A percentile compares a stretch with the other conserved stretches of the same genome.
Evolutionary conservation across 2,797 vertebrate species (phyloP).

Genomic region (Sebastes matsubarae): DNA sequence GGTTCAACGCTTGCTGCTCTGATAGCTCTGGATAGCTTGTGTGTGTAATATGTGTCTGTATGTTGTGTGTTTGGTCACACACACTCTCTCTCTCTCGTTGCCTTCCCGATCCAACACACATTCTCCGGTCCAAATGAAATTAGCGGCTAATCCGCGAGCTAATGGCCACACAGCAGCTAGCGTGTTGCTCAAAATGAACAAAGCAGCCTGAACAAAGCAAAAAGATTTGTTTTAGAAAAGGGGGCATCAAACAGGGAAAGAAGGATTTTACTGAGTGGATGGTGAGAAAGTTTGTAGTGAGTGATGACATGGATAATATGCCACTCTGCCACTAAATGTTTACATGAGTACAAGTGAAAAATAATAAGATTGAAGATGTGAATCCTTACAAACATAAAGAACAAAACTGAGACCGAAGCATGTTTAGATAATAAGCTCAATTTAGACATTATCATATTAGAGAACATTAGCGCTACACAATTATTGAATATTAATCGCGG

Average conservation of each 20-base stretch:
- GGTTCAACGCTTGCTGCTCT: slow-evolving; percentile 37
- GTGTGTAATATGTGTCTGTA: not conserved
- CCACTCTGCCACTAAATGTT: not conserved
- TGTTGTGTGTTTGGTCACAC: not conserved
- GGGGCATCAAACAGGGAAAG: slow-evolving; percentile 33
- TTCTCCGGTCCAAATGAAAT: slow-evolving; percentile 75
- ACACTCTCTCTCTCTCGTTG: not conserved
- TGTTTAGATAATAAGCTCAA: not conserved
- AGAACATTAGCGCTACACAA: not conserved
- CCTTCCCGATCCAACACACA: slow-evolving; percentile 38
- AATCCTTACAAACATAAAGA: not conserved
- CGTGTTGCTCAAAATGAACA: slow-evolving; percentile 33
- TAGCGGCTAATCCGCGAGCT: slow-evolving; percentile 73
- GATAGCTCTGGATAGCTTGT: slow-evolving; percentile 29
- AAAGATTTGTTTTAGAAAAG: not conserved
- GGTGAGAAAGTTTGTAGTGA: slow-evolving; percentile 1
- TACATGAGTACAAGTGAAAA: slow-evolving; percentile 11
- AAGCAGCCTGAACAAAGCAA: slow-evolving; percentile 33
- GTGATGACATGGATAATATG: not conserved
- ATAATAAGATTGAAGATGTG: slow-evolving; percentile 9
- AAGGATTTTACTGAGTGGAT: slow-evolving; percentile 48
- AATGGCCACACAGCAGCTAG: slow-evolving; percentile 55
- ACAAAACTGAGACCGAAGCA: slow-evolving; percentile 13
- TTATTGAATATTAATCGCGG: no score
- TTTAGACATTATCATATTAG: not conserved